Conservation (phyloP, 1,140 invertebrate species). For the Triops cancriformis region DNA sequence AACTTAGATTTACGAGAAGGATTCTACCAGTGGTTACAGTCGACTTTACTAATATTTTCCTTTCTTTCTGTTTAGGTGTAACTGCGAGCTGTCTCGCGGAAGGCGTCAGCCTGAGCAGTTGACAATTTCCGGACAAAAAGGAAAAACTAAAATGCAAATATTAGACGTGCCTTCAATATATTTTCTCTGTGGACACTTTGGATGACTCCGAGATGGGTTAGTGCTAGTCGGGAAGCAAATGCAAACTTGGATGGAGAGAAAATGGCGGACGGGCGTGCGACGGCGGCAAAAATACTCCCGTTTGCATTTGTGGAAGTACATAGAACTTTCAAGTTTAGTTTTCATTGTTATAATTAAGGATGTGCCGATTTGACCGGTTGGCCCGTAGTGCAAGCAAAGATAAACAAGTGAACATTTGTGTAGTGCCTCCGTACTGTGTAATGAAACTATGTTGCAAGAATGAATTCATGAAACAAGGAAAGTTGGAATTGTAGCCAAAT, state of each 20-base stretch:
- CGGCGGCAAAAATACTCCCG: neutral
- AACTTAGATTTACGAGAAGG: too few species aligned
- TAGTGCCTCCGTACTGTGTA: neutral
- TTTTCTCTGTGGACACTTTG: neutral
- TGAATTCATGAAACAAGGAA: neutral
- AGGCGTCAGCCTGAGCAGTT: too few species aligned
- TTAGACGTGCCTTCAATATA: neutral
- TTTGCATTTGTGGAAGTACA: neutral
- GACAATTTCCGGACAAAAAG: too few species aligned
- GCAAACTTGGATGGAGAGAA: neutral
- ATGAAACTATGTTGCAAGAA: neutral
- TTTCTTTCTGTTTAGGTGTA: too few species aligned
- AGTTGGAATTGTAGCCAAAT: neutral
- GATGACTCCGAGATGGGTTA: neutral
- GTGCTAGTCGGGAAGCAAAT: constrained; percentile 9
- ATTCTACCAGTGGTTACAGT: too few species aligned
- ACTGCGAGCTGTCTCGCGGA: too few species aligned
- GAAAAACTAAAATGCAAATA: too few species aligned
- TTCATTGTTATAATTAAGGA: neutral
- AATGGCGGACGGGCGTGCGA: neutral
- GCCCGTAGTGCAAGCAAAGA: neutral
- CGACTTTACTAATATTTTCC: too few species aligned
- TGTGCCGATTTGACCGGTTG: neutral
- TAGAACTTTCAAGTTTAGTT: neutral
- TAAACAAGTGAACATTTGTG: neutral